Percentiles rank a stretch among this genome's conserved stretches.
Conservation (phyloP, 2,888 invertebrate species). For the Eucera pruinosa region DNA sequence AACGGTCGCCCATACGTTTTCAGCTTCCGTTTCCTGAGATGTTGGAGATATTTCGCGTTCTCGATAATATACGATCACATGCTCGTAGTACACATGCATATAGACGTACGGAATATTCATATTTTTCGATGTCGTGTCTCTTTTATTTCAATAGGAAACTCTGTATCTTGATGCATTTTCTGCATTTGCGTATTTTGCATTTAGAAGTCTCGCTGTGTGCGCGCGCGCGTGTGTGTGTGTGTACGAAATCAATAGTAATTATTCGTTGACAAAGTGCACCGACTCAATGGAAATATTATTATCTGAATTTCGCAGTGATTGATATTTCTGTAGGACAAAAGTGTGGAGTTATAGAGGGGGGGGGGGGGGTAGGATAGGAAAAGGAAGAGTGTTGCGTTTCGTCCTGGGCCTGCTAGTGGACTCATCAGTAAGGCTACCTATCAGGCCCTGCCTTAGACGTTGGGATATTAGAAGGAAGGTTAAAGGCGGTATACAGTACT, state of each 20-base stretch:
- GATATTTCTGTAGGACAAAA: neutral
- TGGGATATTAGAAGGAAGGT: no score
- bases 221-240: no score
- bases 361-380: no score
- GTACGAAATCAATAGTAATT: neutral
- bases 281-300: neutral
- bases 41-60: slow-evolving; percentile 27
- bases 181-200: neutral
- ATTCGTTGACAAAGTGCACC: neutral
- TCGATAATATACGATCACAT: slow-evolving; percentile 15
- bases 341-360: no score
- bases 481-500: no score
- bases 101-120: neutral
- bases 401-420: no score
- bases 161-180: neutral
- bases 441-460: no score
- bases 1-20: slow-evolving; percentile 10
- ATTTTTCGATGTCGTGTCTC: neutral
- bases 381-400: no score
- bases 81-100: neutral
- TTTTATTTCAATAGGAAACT: neutral
- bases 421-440: no score
- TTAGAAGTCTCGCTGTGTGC: neutral
- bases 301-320: no score
- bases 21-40: slow-evolving; percentile 22